Evolutionary conservation across 64 coral and sea anemone genomes (phyloP).

Genomic region (Pocillopora verrucosa): DNA sequence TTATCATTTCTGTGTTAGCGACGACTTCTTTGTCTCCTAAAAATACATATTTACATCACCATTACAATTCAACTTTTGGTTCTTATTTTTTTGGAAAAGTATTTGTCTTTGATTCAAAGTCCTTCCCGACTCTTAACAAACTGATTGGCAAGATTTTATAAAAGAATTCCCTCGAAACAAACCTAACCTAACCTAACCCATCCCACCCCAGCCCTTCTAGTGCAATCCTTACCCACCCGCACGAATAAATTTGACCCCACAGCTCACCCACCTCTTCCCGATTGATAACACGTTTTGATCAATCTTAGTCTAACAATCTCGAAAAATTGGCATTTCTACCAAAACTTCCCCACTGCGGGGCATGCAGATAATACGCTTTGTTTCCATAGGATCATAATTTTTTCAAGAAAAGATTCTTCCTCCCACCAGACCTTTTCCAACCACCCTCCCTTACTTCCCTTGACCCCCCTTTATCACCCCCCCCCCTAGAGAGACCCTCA

Average conservation of each 20-base stretch:
- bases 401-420: too few species aligned
- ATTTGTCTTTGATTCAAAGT: background rate
- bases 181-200: too few species aligned
- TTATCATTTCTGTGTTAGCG: background rate
- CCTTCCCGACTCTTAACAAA: background rate
- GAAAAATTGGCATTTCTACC: too few species aligned
- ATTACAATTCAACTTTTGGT: background rate
- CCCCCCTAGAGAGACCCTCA: background rate
- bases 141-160: background rate
- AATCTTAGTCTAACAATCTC: too few species aligned
- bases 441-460: background rate
- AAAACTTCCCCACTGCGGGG: too few species aligned
- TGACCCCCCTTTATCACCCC: background rate
- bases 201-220: background rate
- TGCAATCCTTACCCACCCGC: background rate
- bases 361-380: too few species aligned
- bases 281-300: background rate
- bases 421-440: background rate
- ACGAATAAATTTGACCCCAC: background rate
- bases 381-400: too few species aligned
- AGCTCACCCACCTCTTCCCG: background rate
- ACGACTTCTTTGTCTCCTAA: background rate
- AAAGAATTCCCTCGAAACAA: background rate
- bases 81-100: background rate
- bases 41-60: conserved; percentile 21